A percentile compares a stretch with the other conserved stretches of the same genome.
These are phyloP conservation scores for Rhinophrynus dorsalis DNA, from an alignment of 2,797 vertebrate genomes.

Conservation along the genomic window DNA sequence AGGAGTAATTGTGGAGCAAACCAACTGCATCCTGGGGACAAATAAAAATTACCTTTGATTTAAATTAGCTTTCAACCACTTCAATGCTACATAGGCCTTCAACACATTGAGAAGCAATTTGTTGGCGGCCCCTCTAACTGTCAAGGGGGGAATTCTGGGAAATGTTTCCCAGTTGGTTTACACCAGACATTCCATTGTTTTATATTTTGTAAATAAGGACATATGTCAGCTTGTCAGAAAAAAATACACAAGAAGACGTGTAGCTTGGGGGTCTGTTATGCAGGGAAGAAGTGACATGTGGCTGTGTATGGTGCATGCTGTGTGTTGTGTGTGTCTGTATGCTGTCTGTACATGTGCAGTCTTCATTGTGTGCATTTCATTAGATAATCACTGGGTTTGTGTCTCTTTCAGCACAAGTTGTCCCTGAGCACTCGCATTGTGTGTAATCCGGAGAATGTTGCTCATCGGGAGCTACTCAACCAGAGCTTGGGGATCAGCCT, in stretches of 20 bases:
- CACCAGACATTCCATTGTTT: no score
- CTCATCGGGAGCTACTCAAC: slow-evolving; percentile 65
- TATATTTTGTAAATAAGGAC: no score
- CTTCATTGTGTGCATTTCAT: not conserved
- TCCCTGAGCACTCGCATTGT: slow-evolving; percentile 68
- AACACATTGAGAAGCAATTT: no score
- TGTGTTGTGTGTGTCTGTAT: slow-evolving; percentile 7
- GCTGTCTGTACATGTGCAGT: no score
- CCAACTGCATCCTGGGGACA: no score
- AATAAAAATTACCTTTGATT: no score
- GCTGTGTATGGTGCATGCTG: slow-evolving; percentile 17
- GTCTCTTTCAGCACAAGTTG: slow-evolving; percentile 71
- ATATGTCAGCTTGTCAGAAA: not conserved
- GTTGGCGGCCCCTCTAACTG: no score
- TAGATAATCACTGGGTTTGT: slow-evolving; percentile 26
- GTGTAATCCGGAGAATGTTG: slow-evolving; percentile 62
- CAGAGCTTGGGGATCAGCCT: slow-evolving; percentile 69
- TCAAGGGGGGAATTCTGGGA: no score
- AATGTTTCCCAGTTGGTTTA: no score
- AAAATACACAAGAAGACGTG: not conserved
- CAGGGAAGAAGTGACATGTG: slow-evolving; percentile 9
- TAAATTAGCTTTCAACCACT: no score
- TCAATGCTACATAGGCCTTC: no score
- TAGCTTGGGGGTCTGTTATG: slow-evolving; percentile 20
- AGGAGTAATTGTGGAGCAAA: no score